A percentile compares a stretch with the other conserved stretches of the same genome.
phyloP scores from a whole-genome alignment of 2,113 vertebrate species.

The Sceloporus undulatus region DNA sequence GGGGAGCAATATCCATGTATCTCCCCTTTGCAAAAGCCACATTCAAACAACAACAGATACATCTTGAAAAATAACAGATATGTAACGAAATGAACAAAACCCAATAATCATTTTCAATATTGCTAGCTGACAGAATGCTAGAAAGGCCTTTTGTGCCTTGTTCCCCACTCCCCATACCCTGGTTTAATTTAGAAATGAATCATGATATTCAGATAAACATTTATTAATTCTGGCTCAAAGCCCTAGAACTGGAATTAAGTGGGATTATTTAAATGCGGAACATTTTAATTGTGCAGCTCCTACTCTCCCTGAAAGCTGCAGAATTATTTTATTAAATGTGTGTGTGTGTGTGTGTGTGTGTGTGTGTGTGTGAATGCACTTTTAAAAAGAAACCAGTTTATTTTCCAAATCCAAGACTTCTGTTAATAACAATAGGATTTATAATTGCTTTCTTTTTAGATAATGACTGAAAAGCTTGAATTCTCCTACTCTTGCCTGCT shows the following conservation, averaged over 20 bases:
- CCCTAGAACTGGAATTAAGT: background rate
- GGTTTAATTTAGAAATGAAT: background rate
- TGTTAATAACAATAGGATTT: conserved; percentile 39
- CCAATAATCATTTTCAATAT: conserved; percentile 32
- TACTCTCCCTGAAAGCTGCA: conserved; percentile 20
- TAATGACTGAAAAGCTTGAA: background rate
- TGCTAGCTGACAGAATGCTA: conserved; percentile 32
- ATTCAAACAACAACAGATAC: conserved; percentile 14
- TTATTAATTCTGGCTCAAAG: conserved; percentile 42
- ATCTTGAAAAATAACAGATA: conserved; percentile 15
- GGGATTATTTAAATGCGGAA: conserved; percentile 38
- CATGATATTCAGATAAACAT: background rate
- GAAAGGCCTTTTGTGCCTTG: conserved; percentile 6
- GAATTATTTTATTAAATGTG: background rate
- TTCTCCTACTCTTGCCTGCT: conserved; percentile 17
- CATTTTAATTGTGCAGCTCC: conserved; percentile 30
- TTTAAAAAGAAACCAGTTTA: conserved; percentile 35
- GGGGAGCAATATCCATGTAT: conserved; percentile 18
- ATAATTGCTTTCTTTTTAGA: conserved; percentile 40
- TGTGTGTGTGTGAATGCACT: background rate
- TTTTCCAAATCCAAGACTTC: conserved; percentile 15
- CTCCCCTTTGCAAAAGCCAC: background rate
- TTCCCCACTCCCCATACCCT: background rate
- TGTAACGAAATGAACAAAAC: conserved; percentile 42
- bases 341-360: no score